Base-by-base conservation (phyloP, 1,140 invertebrate genomes). In the Musca domestica region DNA sequence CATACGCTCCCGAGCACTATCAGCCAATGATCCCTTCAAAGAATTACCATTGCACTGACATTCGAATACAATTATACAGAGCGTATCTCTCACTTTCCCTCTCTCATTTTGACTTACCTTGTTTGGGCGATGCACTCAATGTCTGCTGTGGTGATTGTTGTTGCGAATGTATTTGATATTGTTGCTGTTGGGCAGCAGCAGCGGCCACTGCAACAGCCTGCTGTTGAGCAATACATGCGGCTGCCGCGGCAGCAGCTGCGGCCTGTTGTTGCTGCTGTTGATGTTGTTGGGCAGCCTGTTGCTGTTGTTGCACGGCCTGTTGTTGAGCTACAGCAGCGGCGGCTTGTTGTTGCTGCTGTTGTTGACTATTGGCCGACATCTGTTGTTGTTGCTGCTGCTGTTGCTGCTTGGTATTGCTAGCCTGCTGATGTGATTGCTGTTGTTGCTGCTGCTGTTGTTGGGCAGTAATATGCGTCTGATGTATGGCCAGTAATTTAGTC, bases 121-220 rank as follows among this genome's bases (percentile, higher is more conserved):
- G 78, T 72, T 81, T 81, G 68, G 78, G 76, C 25, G 78, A 78
- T 48, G 74, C 69, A 70, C 78, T 76, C 46, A 77, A 72, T 74
- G 80, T 74, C 70, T 79, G 77, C 74, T 70, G 78, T 61, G 78
- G 78, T 69, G 78, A 81, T 71, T 81, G 78, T 69, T 81, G 78
- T 68, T 81, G 78, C 70, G 78, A 77, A 66, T 81, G 80, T 68
- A 79, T 80, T 66, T 74, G 77, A 70, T 78, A 76, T 69, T 78
- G 73, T 17, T 74, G 75, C 52, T 74, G 74, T 67, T 77, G 77
- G 46, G 69, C 68, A 17, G 67, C 66, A 27, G 65, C 61, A 22
- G 66, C 46, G 19, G 67, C 41, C 20, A 78, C 78, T n/a, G 77
- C 77, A 41, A 77, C 77, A 10, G 78, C 78, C 64, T 80, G 78